phyloP scores from a whole-genome alignment of 2,797 vertebrate genomes.

The Enteromius viviparus region DNA sequence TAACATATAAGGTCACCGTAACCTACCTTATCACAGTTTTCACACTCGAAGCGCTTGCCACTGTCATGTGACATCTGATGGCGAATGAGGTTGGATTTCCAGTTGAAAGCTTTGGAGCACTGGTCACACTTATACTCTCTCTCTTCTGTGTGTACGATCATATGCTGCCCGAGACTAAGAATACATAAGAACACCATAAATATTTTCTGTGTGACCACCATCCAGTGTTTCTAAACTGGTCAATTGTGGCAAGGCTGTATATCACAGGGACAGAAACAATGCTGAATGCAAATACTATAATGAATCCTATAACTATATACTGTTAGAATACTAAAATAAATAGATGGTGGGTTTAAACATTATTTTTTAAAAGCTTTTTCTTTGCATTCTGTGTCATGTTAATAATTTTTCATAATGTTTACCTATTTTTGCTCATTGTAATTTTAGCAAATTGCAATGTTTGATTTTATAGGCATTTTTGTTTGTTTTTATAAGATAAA shows the following conservation, averaged over 20 bases:
- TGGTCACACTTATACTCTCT: conserved; percentile 98
- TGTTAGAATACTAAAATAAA: neutral
- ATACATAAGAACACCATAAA: conserved; percentile 42
- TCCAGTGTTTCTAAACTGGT: neutral
- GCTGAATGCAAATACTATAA: neutral
- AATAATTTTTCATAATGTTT: conserved; percentile 15
- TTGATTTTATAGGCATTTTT: neutral
- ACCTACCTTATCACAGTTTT: conserved; percentile 99
- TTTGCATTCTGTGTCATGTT: conserved; percentile 3
- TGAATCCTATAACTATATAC: neutral
- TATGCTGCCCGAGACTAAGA: conserved; percentile 93
- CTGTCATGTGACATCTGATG: conserved; percentile 99
- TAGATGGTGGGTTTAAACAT: neutral
- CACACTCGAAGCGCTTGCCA: conserved; percentile 99
- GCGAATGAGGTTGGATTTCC: conserved; percentile 99
- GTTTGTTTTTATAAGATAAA: conserved; percentile 25
- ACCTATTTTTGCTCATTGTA: neutral
- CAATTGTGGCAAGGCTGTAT: neutral
- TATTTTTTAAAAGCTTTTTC: neutral
- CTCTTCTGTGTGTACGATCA: conserved; percentile 96
- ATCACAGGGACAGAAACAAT: neutral
- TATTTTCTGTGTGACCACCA: neutral
- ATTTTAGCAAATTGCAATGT: neutral
- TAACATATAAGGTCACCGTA: neutral
- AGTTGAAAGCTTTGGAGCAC: conserved; percentile 99